Base-by-base conservation (phyloP, 2,113 vertebrate genomes). In the Mesitornis unicolor region DNA sequence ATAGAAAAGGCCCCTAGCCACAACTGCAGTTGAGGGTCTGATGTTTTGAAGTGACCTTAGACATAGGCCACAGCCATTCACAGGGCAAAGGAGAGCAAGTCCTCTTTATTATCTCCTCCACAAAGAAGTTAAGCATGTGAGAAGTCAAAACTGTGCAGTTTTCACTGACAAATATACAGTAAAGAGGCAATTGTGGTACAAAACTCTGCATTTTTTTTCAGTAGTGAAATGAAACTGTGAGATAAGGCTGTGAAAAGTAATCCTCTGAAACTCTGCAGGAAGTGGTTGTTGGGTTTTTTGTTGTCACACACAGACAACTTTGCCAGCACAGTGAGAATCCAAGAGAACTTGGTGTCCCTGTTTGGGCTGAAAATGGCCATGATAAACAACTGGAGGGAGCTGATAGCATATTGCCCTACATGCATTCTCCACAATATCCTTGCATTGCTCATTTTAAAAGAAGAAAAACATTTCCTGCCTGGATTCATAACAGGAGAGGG, bases 391-490 rank as follows among this genome's bases (percentile, higher is more conserved):
- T 98, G 96, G 83, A 96, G 87, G 77, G 94, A 94, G 63, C 95
- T 97, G 97, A 98, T 98, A 97, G 95, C 89, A 50, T 61, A 92
- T 60, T 91, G 43, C 40, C 38, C 86, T 54, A 26, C 54, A 69
- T 53, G 43, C 61, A 67, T 96, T 97, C 95, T 94, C 94, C 81
- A 94, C 85, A 84, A 31, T 95, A 95, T 82, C 95, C 92, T 96
- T 96, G 78, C 89, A 87, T 31, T 95, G 94, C 90, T 97, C 95
- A 87, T 95, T 97, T 97, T 91, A 89, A 96, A 95, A 71, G 43
- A 61, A 96, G 95, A 93, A 98, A 98, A 98, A 98, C 95, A 98
- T 98, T 98, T 98, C 98, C 98, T 98, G 97, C 81, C 87, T 98
- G 91, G 51, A 96, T 97, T 93, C 94, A 96, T 94, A 97, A 96